Percentiles rank a stretch among this genome's conserved stretches.
phyloP scores from a whole-genome alignment of 1,140 invertebrate genomes.

The Patella vulgata region DNA sequence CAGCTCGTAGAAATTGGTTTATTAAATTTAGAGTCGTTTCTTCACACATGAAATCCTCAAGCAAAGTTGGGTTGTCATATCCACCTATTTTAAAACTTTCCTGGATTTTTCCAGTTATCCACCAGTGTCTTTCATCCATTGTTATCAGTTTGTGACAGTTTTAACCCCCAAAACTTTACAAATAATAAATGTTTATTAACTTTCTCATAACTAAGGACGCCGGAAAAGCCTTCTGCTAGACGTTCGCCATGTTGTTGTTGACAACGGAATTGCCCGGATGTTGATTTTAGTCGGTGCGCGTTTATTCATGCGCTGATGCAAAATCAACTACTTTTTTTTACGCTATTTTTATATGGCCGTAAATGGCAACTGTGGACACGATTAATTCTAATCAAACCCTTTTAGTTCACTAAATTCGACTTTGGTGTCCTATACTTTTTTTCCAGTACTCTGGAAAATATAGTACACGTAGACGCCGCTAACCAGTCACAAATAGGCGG shows the following conservation, averaged over 20 bases:
- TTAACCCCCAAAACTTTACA: no score
- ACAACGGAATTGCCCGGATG: neutral
- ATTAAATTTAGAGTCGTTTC: slow-evolving; percentile 57
- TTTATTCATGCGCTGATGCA: no score
- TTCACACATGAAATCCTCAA: slow-evolving; percentile 65
- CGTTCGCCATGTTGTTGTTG: neutral
- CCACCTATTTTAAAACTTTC: slow-evolving; percentile 65
- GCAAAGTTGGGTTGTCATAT: slow-evolving; percentile 60
- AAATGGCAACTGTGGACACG: no score
- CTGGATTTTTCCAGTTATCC: slow-evolving; percentile 66
- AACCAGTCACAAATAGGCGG: no score
- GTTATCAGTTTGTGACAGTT: slow-evolving; percentile 1
- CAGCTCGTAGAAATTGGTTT: slow-evolving; percentile 60
- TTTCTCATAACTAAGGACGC: neutral
- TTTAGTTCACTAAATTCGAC: no score
- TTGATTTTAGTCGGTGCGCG: neutral
- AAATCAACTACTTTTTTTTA: no score
- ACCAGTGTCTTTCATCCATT: slow-evolving; percentile 68
- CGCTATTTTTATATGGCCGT: no score
- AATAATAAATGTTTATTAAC: neutral
- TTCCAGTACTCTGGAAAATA: no score
- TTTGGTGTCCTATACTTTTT: no score
- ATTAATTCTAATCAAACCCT: no score
- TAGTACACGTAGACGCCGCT: no score
- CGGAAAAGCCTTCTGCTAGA: neutral